Evolutionary conservation across 2,888 invertebrate species (phyloP).

Genomic region (Epinotia brunnichana): DNA sequence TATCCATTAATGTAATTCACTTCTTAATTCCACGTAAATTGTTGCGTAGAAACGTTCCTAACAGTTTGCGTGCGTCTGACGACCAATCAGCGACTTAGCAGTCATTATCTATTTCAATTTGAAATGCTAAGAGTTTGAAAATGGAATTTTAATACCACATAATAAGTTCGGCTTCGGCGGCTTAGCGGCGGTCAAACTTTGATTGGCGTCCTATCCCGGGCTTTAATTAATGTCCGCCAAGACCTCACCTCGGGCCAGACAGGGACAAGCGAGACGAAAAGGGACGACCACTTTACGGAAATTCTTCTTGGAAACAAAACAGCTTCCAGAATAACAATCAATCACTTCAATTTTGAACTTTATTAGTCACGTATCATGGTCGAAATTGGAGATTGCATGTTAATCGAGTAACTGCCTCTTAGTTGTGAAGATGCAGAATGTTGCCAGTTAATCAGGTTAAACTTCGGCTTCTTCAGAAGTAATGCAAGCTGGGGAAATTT

Average conservation of each 20-base stretch:
- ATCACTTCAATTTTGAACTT: constrained; percentile 24
- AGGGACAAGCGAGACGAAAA: constrained; percentile 58
- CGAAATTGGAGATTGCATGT: constrained; percentile 17
- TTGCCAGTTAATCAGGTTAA: constrained; percentile 71
- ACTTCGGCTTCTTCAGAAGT: constrained; percentile 69
- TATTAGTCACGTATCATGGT: constrained; percentile 19
- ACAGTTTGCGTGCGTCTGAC: constrained; percentile 47
- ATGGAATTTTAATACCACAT: constrained; percentile 81
- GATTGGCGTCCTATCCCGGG: constrained; percentile 80
- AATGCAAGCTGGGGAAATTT: constrained; percentile 64
- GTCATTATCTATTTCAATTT: constrained; percentile 72
- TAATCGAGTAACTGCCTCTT: constrained; percentile 25
- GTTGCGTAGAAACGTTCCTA: constrained; percentile 16
- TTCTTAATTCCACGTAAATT: constrained; percentile 36
- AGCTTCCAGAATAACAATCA: constrained; percentile 3
- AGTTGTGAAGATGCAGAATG: constrained; percentile 51
- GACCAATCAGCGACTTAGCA: constrained; percentile 57
- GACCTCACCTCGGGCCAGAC: constrained; percentile 66
- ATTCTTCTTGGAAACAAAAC: constrained; percentile 7
- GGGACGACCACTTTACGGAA: constrained; percentile 62
- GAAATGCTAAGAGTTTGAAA: constrained; percentile 67
- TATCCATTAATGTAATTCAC: constrained; percentile 57
- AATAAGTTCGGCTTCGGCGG: constrained; percentile 80
- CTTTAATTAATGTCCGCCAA: constrained; percentile 79
- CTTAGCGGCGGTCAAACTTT: constrained; percentile 81